A percentile compares a stretch with the other conserved stretches of the same genome.
These are phyloP conservation scores for Trachurus trachurus DNA, from an alignment of 2,797 vertebrate genomes.

Conservation along the genomic window DNA sequence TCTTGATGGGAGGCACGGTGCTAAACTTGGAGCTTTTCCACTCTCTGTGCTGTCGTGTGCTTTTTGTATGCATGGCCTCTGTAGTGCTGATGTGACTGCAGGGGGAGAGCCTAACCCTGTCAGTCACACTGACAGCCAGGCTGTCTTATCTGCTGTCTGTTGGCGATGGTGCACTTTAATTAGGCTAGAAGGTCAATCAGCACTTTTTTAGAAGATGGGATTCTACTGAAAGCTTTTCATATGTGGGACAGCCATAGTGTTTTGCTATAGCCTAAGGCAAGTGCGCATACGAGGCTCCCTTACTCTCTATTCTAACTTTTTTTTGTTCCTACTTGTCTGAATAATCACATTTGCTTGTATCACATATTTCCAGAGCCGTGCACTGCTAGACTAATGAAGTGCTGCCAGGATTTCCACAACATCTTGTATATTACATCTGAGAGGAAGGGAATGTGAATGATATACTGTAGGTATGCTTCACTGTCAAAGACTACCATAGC, in stretches of 20 bases:
- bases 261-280: slow-evolving; percentile 41
- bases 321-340: slow-evolving; percentile 42
- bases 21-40: slow-evolving; percentile 68
- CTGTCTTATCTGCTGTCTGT: slow-evolving; percentile 76
- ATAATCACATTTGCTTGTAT: slow-evolving; percentile 45
- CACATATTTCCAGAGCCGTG: slow-evolving; percentile 20
- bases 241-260: slow-evolving; percentile 44
- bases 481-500: not conserved
- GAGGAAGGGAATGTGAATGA: slow-evolving; percentile 18
- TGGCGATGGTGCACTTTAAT: slow-evolving; percentile 77
- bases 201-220: slow-evolving; percentile 67
- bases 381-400: slow-evolving; percentile 46
- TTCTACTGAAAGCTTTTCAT: slow-evolving; percentile 69
- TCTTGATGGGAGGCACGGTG: slow-evolving; percentile 56
- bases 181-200: slow-evolving; percentile 81
- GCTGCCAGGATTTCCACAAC: slow-evolving; percentile 33
- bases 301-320: slow-evolving; percentile 24
- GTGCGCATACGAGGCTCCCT: slow-evolving; percentile 14
- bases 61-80: slow-evolving; percentile 72
- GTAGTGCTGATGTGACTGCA: slow-evolving; percentile 77
- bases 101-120: slow-evolving; percentile 77
- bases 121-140: slow-evolving; percentile 81
- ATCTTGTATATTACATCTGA: slow-evolving; percentile 22
- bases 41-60: slow-evolving; percentile 54
- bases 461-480: slow-evolving; percentile 1